Conservation (phyloP, 2,797 vertebrate genomes). For the Galagoides demidoff region DNA sequence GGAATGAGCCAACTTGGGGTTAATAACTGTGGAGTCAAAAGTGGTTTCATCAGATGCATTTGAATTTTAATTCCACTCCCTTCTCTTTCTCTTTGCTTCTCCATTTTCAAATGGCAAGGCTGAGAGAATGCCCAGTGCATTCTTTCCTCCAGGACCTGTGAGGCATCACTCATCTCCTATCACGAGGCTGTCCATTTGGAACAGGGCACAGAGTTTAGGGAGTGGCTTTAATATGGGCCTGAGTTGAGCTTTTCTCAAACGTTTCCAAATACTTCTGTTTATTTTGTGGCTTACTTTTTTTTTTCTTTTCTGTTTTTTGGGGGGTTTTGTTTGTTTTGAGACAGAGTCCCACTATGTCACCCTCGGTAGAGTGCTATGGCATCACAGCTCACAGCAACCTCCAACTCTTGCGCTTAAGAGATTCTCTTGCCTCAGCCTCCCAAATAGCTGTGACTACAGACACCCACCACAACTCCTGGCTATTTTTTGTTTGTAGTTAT, state of each 20-base stretch:
- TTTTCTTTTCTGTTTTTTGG: background rate
- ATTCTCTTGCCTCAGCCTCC: too few species aligned
- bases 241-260: constrained; percentile 77
- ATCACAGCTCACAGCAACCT: too few species aligned
- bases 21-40: constrained; percentile 64
- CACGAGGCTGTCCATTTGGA: constrained; percentile 69
- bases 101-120: constrained; percentile 24
- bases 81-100: constrained; percentile 64
- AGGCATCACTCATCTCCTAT: constrained; percentile 26
- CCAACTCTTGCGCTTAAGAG: too few species aligned
- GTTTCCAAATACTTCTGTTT: constrained; percentile 79
- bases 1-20: constrained; percentile 58
- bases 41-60: constrained; percentile 69
- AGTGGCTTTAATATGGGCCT: constrained; percentile 63
- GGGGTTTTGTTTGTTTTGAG: too few species aligned
- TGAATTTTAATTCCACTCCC: constrained; percentile 69
- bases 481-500: too few species aligned
- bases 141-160: background rate
- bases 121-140: background rate
- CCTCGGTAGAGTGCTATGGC: too few species aligned
- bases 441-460: too few species aligned
- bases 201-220: constrained; percentile 62
- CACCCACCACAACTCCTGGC: too few species aligned
- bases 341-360: too few species aligned
- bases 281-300: constrained; percentile 64